Evolutionary conservation across 2,113 vertebrate species (phyloP).

Genomic region (Tamias sibiricus): DNA sequence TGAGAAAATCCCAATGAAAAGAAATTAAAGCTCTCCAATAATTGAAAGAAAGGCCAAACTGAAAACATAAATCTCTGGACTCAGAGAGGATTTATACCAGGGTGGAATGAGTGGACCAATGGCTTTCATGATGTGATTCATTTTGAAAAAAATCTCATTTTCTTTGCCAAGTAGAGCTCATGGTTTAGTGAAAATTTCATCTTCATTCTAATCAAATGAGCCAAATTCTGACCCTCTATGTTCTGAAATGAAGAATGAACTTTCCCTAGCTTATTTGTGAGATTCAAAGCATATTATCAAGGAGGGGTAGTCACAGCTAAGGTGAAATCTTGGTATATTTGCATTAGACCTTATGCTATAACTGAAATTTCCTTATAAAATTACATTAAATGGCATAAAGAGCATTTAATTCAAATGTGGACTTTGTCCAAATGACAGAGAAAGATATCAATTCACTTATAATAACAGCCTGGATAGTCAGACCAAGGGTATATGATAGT

Average conservation of each 20-base stretch:
- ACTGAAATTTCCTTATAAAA: not conserved
- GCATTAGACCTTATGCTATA: not conserved
- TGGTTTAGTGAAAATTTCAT: slow-evolving; percentile 84
- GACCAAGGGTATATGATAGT: not conserved
- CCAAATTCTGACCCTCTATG: slow-evolving; percentile 42
- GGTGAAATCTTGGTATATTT: not conserved
- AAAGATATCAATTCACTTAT: not conserved
- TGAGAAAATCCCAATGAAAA: slow-evolving; percentile 74
- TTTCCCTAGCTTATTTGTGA: slow-evolving; percentile 53
- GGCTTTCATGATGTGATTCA: slow-evolving; percentile 82
- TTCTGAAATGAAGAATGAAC: slow-evolving; percentile 38
- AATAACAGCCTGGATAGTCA: not conserved
- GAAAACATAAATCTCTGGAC: slow-evolving; percentile 80
- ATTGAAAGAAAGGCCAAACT: slow-evolving; percentile 76
- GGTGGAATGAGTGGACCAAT: slow-evolving; percentile 79
- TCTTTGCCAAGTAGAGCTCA: slow-evolving; percentile 79
- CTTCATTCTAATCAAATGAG: slow-evolving; percentile 57
- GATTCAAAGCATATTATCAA: slow-evolving; percentile 38
- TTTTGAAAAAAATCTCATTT: slow-evolving; percentile 84
- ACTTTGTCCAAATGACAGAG: not conserved
- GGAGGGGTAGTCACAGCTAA: not conserved
- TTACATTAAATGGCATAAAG: not conserved
- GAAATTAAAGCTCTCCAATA: slow-evolving; percentile 76
- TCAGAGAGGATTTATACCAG: slow-evolving; percentile 80
- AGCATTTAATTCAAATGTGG: slow-evolving; percentile 37